Percentiles rank a stretch among this genome's conserved stretches.
Evolutionary conservation across 2,797 vertebrate species (phyloP).

Genomic region (Enteromius paludinosus): DNA sequence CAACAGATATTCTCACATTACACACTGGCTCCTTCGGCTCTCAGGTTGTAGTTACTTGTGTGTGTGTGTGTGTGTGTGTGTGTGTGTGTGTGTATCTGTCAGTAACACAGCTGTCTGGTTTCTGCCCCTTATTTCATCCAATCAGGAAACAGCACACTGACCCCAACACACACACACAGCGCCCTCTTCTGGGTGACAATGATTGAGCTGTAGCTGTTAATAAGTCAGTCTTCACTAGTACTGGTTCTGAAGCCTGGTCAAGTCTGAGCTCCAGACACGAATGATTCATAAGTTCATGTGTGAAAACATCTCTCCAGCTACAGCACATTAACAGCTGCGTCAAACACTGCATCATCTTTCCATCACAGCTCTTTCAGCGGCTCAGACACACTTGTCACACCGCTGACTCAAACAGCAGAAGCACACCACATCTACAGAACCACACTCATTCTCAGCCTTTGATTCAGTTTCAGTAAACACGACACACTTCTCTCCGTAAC

Average conservation of each 20-base stretch:
- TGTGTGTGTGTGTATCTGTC: too few species aligned
- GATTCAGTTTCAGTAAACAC: too few species aligned
- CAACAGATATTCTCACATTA: background rate
- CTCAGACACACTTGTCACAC: too few species aligned
- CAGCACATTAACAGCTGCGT: background rate
- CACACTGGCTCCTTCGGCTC: background rate
- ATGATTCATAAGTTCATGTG: background rate
- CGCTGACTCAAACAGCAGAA: too few species aligned
- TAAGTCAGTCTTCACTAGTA: background rate
- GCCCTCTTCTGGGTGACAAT: constrained; percentile 23
- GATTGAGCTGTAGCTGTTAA: background rate
- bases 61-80: background rate
- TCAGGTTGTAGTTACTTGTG: too few species aligned
- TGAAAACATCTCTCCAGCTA: background rate
- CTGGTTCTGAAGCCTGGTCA: background rate
- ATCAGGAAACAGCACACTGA: constrained; percentile 43
- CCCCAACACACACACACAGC: background rate
- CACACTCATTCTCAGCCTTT: too few species aligned
- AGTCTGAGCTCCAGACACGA: background rate
- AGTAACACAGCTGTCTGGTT: constrained; percentile 28
- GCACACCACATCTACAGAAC: too few species aligned
- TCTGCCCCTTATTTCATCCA: constrained; percentile 60
- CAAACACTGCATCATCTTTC: background rate
- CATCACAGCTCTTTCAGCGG: too few species aligned
- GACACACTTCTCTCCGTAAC: too few species aligned